Conservation (phyloP, 2,113 vertebrate genomes). For the Colistium nudipinnis region DNA sequence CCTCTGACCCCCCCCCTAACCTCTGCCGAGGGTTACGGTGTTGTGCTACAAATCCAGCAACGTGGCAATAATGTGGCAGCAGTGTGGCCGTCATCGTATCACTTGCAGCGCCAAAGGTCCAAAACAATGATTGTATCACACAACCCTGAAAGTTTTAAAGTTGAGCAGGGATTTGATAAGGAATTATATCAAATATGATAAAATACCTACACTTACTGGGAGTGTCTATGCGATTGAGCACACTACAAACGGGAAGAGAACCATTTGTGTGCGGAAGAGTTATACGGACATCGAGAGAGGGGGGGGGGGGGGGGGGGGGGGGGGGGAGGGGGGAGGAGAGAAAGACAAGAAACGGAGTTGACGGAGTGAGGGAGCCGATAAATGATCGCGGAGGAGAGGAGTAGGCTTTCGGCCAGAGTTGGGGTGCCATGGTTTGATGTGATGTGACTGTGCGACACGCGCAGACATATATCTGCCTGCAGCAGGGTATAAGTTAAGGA, state of each 20-base stretch:
- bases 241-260: not conserved
- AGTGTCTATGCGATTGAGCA: conserved; percentile 2
- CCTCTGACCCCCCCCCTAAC: conserved; percentile 7
- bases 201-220: not conserved
- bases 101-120: no score
- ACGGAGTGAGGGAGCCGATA: conserved; percentile 12
- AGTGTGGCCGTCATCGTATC: conserved; percentile 45
- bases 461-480: conserved; percentile 57
- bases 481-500: conserved; percentile 72
- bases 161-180: not conserved
- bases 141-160: not conserved
- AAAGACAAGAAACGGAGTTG: conserved; percentile 25
- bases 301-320: conserved; percentile 5
- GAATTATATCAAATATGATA: not conserved
- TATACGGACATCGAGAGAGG: conserved; percentile 13
- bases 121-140: conserved; percentile 1
- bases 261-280: not conserved
- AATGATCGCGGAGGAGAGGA: conserved; percentile 48
- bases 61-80: not conserved
- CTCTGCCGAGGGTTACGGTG: not conserved
- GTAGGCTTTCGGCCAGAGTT: conserved; percentile 70
- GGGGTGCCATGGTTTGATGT: conserved; percentile 73
- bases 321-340: not conserved
- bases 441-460: conserved; percentile 71
- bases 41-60: not conserved